These are phyloP conservation scores for Ditylenchus weischeri DNA, from an alignment of 2,888 invertebrate genomes.

Conservation along the genomic window DNA sequence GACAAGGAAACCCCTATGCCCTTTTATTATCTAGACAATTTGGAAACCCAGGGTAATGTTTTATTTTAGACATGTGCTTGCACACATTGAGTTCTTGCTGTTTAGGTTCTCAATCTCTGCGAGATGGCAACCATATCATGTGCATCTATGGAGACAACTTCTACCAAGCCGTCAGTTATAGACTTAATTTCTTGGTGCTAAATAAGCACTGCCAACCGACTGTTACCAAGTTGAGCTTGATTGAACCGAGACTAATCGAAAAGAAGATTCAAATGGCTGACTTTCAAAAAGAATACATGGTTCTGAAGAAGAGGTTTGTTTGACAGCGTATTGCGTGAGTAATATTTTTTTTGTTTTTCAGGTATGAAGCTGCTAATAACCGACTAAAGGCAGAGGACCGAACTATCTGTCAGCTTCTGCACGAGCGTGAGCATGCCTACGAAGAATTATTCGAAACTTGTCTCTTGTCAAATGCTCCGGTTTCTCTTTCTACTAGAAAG, in stretches of 20 bases:
- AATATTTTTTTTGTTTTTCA: constrained; percentile 25
- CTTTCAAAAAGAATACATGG: constrained; percentile 55
- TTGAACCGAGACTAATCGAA: constrained; percentile 35
- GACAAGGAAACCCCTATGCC: constrained; percentile 55
- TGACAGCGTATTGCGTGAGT: background rate
- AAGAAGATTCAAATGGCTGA: constrained; percentile 55
- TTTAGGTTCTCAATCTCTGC: constrained; percentile 34
- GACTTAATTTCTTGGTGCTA: constrained; percentile 51
- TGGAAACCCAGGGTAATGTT: constrained; percentile 41
- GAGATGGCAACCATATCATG: constrained; percentile 50
- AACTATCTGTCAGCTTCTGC: constrained; percentile 38
- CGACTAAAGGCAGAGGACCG: constrained; percentile 52
- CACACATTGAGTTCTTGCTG: background rate
- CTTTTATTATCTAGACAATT: constrained; percentile 51
- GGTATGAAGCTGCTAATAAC: constrained; percentile 47
- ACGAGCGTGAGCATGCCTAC: constrained; percentile 47
- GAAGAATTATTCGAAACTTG: constrained; percentile 31
- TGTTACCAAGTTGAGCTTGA: constrained; percentile 34
- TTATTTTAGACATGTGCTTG: background rate
- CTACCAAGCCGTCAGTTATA: constrained; percentile 54
- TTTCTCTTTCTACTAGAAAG: background rate
- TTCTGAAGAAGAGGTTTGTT: constrained; percentile 48
- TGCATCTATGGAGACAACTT: constrained; percentile 60
- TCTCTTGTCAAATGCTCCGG: background rate
- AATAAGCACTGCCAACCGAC: constrained; percentile 27